phyloP scores from a whole-genome alignment of 2,888 invertebrate species.

The Cephus rjabovi region DNA sequence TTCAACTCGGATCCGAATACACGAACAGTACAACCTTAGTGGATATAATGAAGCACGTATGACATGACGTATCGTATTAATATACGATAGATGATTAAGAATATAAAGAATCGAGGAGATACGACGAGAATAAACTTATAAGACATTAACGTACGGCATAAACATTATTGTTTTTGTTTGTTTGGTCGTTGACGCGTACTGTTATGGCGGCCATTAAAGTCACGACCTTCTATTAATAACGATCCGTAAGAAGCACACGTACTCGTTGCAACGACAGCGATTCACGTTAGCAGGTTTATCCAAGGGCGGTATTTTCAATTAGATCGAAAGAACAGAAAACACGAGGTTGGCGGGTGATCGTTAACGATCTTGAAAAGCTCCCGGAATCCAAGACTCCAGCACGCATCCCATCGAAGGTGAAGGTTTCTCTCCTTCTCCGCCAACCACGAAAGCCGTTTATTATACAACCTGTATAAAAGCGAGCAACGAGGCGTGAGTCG shows the following conservation, averaged over 20 bases:
- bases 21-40: background rate
- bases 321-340: background rate
- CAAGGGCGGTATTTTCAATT: background rate
- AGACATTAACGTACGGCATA: background rate
- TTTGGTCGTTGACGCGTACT: background rate
- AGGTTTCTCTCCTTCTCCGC: background rate
- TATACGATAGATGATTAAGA: background rate
- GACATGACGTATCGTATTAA: background rate
- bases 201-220: background rate
- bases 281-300: background rate
- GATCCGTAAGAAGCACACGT: background rate
- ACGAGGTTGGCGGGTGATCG: background rate
- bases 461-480: conserved; percentile 4
- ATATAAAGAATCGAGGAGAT: background rate
- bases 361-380: background rate
- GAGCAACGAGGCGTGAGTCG: background rate
- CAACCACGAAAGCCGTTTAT: background rate
- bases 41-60: background rate
- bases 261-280: background rate
- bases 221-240: background rate
- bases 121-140: background rate
- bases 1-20: conserved; percentile 8
- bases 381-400: background rate
- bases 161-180: background rate
- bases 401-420: background rate